A percentile compares a stretch with the other conserved stretches of the same genome.
These are phyloP conservation scores for Therioaphis trifolii DNA, from an alignment of 2,888 invertebrate species.

Conservation along the genomic window DNA sequence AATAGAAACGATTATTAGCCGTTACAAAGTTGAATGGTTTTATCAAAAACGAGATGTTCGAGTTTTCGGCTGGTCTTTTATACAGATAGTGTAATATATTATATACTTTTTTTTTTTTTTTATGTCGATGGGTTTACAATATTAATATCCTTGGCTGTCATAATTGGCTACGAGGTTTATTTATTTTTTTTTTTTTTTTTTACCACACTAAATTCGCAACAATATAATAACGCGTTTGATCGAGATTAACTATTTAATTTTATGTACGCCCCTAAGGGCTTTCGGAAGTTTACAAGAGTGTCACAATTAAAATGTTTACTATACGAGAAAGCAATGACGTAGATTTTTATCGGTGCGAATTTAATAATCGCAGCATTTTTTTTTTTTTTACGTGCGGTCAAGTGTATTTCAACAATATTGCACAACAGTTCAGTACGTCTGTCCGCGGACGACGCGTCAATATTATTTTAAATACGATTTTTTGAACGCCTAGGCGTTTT, in stretches of 20 bases:
- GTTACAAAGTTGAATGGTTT: conserved; percentile 22
- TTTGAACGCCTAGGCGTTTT: background rate
- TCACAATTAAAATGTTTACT: conserved; percentile 31
- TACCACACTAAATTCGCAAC: background rate
- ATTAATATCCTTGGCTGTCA: conserved; percentile 31
- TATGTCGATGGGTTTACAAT: background rate
- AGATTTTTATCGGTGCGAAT: background rate
- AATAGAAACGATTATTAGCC: conserved; percentile 36
- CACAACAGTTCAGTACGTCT: background rate
- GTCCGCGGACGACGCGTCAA: too few relatives aligned
- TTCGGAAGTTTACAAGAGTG: conserved; percentile 47
- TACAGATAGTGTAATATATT: background rate
- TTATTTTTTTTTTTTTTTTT: conserved; percentile 37
- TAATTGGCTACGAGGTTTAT: conserved; percentile 36
- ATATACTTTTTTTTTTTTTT: background rate
- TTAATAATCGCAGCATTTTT: background rate
- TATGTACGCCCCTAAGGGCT: conserved; percentile 25
- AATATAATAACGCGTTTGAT: conserved; percentile 4
- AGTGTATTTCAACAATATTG: background rate
- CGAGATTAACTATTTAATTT: conserved; percentile 31
- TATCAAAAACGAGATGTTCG: conserved; percentile 52
- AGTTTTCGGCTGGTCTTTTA: conserved; percentile 26
- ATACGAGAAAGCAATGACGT: background rate
- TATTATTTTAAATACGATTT: too few relatives aligned
- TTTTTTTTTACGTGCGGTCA: background rate